Evolutionary conservation across 1,140 invertebrate species (phyloP), one percentile per base, ranked within the genome.

Genomic region (Drosophila erecta): DNA sequence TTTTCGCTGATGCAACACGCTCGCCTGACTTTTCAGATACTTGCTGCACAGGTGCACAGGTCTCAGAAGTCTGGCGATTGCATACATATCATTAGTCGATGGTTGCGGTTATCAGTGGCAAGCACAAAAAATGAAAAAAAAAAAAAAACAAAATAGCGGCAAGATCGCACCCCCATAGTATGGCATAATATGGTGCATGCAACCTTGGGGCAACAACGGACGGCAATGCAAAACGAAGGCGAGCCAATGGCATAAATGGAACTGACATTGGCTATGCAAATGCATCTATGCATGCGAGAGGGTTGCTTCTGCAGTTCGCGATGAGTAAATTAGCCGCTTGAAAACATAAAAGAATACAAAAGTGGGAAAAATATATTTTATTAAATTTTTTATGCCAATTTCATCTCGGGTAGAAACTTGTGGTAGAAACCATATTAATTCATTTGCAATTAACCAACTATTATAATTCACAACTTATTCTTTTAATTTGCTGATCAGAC

Each of bases 151-250:
- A 37, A 51, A 12, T 47, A 67, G 61, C 40, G 62, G 76, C 81
- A 56, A 76, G 56, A 86, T 67, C 70, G 84, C 83, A 80, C 81
- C 81, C 81, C 69, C 71, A 87, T 83, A 60, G 53, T 75, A 87
- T 75, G 83, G 64, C 73, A 62, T 83, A 62, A 60, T 78, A 87
- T 75, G 83, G 64, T 76, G 66, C 70, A 67, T 58, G 75, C 79
- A 81, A 76, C 83, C 83, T 86, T 86, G 81, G 57, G 55, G 69
- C 69, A 71, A 35, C 47, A 79, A 73, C 64, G 51, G 46, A 74
- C 60, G 57, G 54, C 75, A 70, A 77, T 77, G 40, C 59, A 46
- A 67, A 69, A 24, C 46, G 75, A 75, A 87, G 78, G 78, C 69
- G 60, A 65, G 57, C 81, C 72, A 84, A 59, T 77, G 69, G 60